A percentile compares a stretch with the other conserved stretches of the same genome.
These are phyloP conservation scores for Heliocidaris erythrogramma DNA, from an alignment of 35 echinoderm and acorn worm species.

Conservation along the genomic window DNA sequence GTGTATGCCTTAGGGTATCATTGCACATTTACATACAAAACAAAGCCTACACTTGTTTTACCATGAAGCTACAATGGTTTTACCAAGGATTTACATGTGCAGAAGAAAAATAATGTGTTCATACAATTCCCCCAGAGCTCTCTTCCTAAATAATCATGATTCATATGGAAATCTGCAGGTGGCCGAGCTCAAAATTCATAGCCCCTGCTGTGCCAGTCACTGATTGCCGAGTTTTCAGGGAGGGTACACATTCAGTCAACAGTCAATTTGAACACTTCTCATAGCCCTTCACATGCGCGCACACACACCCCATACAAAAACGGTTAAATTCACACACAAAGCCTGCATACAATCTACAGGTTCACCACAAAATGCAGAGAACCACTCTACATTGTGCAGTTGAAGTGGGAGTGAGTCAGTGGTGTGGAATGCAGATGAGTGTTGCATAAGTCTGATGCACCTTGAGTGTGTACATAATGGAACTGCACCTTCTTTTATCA, in stretches of 20 bases:
- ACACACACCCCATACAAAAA: background rate
- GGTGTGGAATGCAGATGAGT: background rate
- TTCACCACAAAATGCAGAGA: conserved; percentile 3
- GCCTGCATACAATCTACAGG: background rate
- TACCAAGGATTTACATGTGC: no score
- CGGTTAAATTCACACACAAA: background rate
- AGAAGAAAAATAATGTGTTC: no score
- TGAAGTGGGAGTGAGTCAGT: background rate
- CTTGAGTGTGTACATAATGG: background rate
- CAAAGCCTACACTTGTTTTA: no score
- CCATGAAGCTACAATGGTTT: no score
- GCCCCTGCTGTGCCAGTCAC: background rate
- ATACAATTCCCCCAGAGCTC: no score
- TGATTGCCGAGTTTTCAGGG: background rate
- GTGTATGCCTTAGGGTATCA: no score
- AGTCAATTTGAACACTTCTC: no score
- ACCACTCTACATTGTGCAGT: background rate
- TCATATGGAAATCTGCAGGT: background rate
- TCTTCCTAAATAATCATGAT: background rate
- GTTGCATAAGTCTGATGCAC: background rate
- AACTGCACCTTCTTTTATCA: background rate
- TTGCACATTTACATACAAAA: no score
- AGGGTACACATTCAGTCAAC: background rate
- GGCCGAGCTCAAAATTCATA: background rate
- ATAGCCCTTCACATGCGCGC: background rate